Conservation (phyloP, 2,113 vertebrate species). For the Oceanites oceanicus region DNA sequence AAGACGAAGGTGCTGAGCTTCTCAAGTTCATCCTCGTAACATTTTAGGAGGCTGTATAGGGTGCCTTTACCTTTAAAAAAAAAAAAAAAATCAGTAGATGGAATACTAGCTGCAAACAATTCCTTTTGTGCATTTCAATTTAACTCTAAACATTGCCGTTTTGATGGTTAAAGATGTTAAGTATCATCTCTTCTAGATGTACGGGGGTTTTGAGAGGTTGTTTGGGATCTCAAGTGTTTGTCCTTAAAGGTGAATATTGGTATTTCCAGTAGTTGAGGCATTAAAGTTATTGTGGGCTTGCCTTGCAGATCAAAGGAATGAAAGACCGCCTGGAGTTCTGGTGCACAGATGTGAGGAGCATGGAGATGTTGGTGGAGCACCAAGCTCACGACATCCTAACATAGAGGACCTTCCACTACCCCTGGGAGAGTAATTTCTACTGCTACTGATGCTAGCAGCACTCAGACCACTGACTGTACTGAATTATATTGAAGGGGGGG, state of each 20-base stretch:
- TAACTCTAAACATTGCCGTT: fast-evolving
- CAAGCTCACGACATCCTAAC: slow-evolving; percentile 98
- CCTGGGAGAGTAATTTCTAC: background rate
- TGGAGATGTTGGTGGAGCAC: slow-evolving; percentile 97
- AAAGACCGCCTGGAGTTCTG: slow-evolving; percentile 95
- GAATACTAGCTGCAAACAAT: background rate
- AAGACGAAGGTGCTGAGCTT: background rate
- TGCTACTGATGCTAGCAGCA: slow-evolving; percentile 1
- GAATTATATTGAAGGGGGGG: background rate
- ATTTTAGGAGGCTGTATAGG: background rate
- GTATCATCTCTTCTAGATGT: too few species aligned
- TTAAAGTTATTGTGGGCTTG: background rate
- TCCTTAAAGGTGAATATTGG: background rate
- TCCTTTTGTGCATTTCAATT: background rate
- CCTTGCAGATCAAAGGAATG: slow-evolving; percentile 92
- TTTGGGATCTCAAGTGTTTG: background rate
- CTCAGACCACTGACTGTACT: slow-evolving; percentile 48
- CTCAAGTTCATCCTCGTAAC: background rate
- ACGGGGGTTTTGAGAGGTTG: background rate
- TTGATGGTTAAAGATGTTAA: background rate
- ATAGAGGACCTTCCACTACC: slow-evolving; percentile 54
- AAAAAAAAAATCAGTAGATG: background rate
- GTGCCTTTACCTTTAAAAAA: background rate
- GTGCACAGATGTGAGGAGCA: slow-evolving; percentile 95
- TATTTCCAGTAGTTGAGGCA: background rate